Percentiles rank a stretch among this genome's conserved stretches.
Conservation (phyloP, 2,113 vertebrate species). For the Aythya baeri region DNA sequence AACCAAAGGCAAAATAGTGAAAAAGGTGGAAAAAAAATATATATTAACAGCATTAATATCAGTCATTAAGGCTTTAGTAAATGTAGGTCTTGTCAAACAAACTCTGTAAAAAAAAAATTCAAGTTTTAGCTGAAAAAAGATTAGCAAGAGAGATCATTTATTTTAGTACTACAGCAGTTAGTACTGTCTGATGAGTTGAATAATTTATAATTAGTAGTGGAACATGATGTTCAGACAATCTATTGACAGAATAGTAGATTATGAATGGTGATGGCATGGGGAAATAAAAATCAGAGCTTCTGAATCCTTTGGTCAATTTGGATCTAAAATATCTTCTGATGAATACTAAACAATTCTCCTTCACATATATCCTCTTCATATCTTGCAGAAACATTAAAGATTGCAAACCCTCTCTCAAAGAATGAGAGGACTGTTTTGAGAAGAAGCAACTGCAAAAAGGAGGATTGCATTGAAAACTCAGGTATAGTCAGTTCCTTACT, state of each 20-base stretch:
- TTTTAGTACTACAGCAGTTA: not conserved
- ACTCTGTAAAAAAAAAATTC: not conserved
- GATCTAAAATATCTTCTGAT: not conserved
- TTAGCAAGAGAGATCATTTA: not conserved
- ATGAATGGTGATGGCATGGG: not conserved
- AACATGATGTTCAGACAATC: not conserved
- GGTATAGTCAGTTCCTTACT: not conserved
- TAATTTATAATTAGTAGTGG: not conserved
- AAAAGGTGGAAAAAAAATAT: not conserved
- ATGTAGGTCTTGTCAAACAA: not conserved
- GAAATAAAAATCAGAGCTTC: not conserved
- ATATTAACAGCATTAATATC: not conserved
- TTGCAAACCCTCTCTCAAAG: not conserved
- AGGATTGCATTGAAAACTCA: not conserved
- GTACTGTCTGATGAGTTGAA: not conserved
- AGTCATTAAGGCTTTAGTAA: not conserved
- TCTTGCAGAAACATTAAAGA: not conserved
- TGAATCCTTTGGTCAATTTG: not conserved
- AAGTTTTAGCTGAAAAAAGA: not conserved
- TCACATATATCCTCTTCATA: not conserved
- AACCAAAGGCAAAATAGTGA: not conserved
- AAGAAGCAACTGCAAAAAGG: not conserved
- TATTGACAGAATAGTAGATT: not conserved
- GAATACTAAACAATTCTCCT: not conserved
- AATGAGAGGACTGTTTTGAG: not conserved